Base-by-base conservation (phyloP, 2,888 invertebrate species). In the Drosophila seclusa region DNA sequence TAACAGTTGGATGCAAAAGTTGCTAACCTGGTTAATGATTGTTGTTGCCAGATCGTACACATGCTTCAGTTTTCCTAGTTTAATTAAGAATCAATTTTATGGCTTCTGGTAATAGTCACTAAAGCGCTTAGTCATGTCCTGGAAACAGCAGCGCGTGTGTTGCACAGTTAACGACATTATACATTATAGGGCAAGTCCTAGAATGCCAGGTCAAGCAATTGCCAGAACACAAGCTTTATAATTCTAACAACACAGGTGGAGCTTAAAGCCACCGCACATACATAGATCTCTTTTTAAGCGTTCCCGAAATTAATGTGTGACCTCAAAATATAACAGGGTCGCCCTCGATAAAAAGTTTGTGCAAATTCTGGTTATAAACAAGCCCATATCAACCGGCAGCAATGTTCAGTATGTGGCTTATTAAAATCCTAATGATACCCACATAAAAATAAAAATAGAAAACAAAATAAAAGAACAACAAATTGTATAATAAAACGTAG, bases 51-150 rank as follows among this genome's bases (percentile, higher is more conserved):
- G 16, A n/a, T 27, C 55, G 27, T 18, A 27, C 27, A 27, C 59
- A 34, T 3, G 13, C 61, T 48, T 18, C 54, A 73, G 70, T 70
- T 68, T 29, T 62, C 67, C 87, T 76, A 73, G 77, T 89, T 86
- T 89, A 86, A 89, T 86, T 87, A 89, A 81, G 81, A 85, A 81
- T 71, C 89, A 89, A 87, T 86, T 89, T 87, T 82, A 86, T 84
- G 55, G 87, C 69, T 66, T 61, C 68, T 79, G 77, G 86, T 86
- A 79, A 68, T 65, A 77, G 76, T 68, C 72, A 88, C 71, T 79
- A 79, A 83, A 85, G 69, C 69, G 74, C 82, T 87, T 76, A 74
- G 69, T 68, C 78, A 69, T 73, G 67, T 38, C 66, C 34, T 18
- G 36, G 57, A 45, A 52, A 8, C 45, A 68, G 50, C 69, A 31